Percentiles rank a stretch among this genome's conserved stretches.
Conservation (phyloP, 2,888 invertebrate genomes). For the Exocentrus adspersus region DNA sequence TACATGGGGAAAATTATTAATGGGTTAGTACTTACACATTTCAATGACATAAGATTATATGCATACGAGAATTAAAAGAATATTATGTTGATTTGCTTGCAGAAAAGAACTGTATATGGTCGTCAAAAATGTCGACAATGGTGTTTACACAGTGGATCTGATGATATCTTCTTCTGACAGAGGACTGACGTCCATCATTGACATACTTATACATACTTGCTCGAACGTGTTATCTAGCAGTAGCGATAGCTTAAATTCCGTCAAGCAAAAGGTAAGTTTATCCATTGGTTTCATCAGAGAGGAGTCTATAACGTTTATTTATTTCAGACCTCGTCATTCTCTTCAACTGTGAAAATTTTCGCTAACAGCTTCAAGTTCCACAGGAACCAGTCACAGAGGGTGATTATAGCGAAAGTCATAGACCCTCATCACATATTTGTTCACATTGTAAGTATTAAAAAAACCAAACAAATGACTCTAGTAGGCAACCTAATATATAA, state of each 20-base stretch:
- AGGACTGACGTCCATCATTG: constrained; percentile 60
- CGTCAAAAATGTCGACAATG: constrained; percentile 46
- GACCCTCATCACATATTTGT: constrained; percentile 76
- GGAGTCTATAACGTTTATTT: too few species aligned
- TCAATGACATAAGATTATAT: not conserved
- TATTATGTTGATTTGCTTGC: constrained; percentile 24
- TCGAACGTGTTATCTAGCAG: constrained; percentile 32
- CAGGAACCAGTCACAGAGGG: constrained; percentile 63
- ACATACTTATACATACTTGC: constrained; percentile 58
- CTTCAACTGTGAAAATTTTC: constrained; percentile 42
- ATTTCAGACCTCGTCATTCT: too few species aligned
- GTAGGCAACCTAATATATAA: too few species aligned
- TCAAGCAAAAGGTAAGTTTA: constrained; percentile 8
- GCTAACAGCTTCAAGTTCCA: constrained; percentile 53
- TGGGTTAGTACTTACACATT: constrained; percentile 62
- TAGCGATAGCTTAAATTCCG: constrained; percentile 31
- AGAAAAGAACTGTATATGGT: constrained; percentile 55
- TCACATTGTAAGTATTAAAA: constrained; percentile 66
- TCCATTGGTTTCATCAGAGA: not conserved
- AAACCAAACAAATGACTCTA: too few species aligned
- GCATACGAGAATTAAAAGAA: too few species aligned
- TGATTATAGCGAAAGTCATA: constrained; percentile 69
- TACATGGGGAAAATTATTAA: constrained; percentile 70
- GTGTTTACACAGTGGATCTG: constrained; percentile 62
- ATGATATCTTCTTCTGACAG: constrained; percentile 52